Evolutionary conservation across 1,140 invertebrate species (phyloP).

Genomic region (Zaprionus africanus): DNA sequence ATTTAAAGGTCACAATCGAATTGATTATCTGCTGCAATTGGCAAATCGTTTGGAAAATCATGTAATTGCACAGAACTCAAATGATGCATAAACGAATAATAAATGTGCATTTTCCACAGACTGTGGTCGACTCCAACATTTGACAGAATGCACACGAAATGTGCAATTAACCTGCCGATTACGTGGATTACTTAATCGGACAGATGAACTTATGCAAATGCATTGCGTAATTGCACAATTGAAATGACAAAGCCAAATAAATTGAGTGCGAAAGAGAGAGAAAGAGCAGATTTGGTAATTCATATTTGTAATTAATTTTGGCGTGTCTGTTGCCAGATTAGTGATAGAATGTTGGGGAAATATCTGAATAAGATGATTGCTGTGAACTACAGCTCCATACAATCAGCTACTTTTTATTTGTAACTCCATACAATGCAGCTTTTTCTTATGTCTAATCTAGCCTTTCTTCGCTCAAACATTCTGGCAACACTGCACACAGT

Average conservation of each 20-base stretch:
- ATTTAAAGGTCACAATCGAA: constrained; percentile 15
- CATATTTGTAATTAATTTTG: neutral
- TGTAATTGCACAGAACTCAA: constrained; percentile 38
- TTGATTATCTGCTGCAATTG: constrained; percentile 28
- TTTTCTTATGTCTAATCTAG: too few relatives aligned
- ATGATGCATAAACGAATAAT: constrained; percentile 17
- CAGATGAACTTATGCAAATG: constrained; percentile 1
- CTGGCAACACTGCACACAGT: too few relatives aligned
- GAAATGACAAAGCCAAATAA: neutral
- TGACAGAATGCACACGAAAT: constrained; percentile 10
- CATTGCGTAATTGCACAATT: neutral
- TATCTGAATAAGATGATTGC: too few relatives aligned
- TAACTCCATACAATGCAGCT: too few relatives aligned
- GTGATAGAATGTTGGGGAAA: neutral
- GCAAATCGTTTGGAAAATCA: constrained; percentile 57
- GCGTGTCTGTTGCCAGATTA: neutral
- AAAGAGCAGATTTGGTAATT: neutral
- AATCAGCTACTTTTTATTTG: too few relatives aligned
- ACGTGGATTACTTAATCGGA: neutral
- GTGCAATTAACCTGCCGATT: neutral
- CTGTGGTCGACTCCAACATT: neutral
- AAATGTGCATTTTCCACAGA: constrained; percentile 8
- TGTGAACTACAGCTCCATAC: too few relatives aligned
- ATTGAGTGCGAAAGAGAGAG: neutral
- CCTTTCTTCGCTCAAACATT: too few relatives aligned